phyloP scores from a whole-genome alignment of 2,797 vertebrate genomes.

The Geotrypetes seraphini region DNA sequence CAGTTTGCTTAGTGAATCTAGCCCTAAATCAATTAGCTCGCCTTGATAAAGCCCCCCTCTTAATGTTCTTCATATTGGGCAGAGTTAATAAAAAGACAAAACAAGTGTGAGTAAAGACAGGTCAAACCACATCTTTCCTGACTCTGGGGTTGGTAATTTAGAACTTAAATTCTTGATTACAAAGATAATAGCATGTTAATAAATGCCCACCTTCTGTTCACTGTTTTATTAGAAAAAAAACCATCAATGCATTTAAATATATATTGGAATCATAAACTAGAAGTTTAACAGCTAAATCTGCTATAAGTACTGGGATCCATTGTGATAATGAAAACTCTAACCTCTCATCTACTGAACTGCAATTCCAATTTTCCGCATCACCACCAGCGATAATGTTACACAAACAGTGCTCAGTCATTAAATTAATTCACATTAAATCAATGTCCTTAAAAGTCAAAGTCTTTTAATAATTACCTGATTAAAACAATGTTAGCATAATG shows the following conservation, averaged over 20 bases:
- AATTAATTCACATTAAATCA: conserved; percentile 49
- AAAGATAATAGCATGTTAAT: conserved; percentile 3
- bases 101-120: no score
- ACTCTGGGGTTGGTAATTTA: conserved; percentile 8
- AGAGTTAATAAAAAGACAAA: conserved; percentile 2
- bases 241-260: conserved; percentile 17
- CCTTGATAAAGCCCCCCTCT: no score
- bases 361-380: conserved; percentile 51
- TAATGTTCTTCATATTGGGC: no score
- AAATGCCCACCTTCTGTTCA: no score
- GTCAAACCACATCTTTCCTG: no score
- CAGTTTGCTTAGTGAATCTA: no score
- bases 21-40: no score
- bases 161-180: conserved; percentile 4
- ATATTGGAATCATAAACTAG: conserved; percentile 12
- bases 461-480: conserved; percentile 38
- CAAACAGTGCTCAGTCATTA: conserved; percentile 43
- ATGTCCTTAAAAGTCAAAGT: conserved; percentile 45
- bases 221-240: no score
- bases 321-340: conserved; percentile 27
- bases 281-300: conserved; percentile 10
- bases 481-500: conserved; percentile 28
- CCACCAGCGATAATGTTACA: conserved; percentile 35
- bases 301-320: conserved; percentile 13
- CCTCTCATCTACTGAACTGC: conserved; percentile 27